Conservation (phyloP, 2,888 invertebrate species). For the Hypena proboscidalis region DNA sequence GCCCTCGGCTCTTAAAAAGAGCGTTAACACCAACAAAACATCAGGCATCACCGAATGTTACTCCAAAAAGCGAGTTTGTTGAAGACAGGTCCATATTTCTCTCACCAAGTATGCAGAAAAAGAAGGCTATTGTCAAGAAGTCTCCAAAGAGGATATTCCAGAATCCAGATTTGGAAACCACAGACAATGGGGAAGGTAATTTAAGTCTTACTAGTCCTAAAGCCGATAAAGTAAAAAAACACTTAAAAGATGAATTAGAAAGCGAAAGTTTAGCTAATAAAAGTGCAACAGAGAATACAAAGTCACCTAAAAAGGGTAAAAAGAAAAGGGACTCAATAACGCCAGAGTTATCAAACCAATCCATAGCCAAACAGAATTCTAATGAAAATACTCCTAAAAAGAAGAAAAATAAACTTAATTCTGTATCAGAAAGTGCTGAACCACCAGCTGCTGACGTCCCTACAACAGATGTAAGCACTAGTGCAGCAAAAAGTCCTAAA, state of each 20-base stretch:
- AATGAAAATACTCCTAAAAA: constrained; percentile 59
- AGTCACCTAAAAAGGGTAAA: constrained; percentile 32
- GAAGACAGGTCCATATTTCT: constrained; percentile 75
- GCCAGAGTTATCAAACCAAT: constrained; percentile 24
- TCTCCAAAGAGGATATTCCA: constrained; percentile 79
- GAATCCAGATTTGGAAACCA: constrained; percentile 66
- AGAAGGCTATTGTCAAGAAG: constrained; percentile 77
- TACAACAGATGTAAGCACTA: constrained; percentile 1
- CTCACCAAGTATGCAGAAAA: constrained; percentile 74
- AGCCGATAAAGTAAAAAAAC: constrained; percentile 76
- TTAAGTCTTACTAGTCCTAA: constrained; percentile 57
- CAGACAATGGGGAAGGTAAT: constrained; percentile 55
- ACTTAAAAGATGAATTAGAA: constrained; percentile 66
- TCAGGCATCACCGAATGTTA: constrained; percentile 73
- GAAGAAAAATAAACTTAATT: constrained; percentile 51
- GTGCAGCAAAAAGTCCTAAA: constrained; percentile 33
- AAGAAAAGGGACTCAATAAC: constrained; percentile 26
- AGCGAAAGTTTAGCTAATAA: constrained; percentile 29
- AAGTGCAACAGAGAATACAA: constrained; percentile 29
- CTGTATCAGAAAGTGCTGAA: constrained; percentile 22
- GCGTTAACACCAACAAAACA: constrained; percentile 78
- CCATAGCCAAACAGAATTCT: constrained; percentile 27
- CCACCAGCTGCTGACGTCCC: constrained; percentile 9
- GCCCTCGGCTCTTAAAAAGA: constrained; percentile 73
- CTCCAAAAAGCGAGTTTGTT: constrained; percentile 74